Conservation (phyloP, 2,888 invertebrate species). For the Athalia circularis region DNA sequence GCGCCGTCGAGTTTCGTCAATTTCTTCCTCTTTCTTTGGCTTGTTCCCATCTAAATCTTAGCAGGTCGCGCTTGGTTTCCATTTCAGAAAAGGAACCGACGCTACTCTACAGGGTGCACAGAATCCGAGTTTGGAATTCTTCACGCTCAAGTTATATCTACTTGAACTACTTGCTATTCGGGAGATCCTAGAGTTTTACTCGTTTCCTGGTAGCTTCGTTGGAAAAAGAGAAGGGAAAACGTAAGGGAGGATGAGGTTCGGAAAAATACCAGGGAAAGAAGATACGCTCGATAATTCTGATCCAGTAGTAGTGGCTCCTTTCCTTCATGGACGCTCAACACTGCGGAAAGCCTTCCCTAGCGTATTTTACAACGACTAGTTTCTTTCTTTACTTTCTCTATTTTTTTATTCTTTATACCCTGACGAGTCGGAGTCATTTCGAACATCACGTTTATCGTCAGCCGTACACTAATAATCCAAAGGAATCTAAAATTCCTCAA, state of each 20-base stretch:
- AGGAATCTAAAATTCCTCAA: too few species aligned
- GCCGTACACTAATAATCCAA: too few species aligned
- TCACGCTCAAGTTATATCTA: not conserved
- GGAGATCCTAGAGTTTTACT: conserved; percentile 38
- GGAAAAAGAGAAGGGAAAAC: conserved; percentile 2
- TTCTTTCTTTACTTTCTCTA: too few species aligned
- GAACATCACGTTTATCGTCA: too few species aligned
- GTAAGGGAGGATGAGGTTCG: not conserved
- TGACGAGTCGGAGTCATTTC: too few species aligned
- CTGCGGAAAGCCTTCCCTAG: too few species aligned
- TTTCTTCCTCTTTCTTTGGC: not conserved
- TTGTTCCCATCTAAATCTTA: too few species aligned
- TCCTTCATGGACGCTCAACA: not conserved
- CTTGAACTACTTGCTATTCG: conserved; percentile 38
- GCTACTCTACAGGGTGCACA: not conserved
- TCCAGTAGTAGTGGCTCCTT: conserved; percentile 10
- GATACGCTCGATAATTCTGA: conserved; percentile 36
- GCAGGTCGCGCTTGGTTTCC: conserved; percentile 13
- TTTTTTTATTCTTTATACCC: too few species aligned
- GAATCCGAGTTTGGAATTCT: too few species aligned
- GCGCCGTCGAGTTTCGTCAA: conserved; percentile 41
- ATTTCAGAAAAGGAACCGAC: conserved; percentile 18
- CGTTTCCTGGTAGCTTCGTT: not conserved
- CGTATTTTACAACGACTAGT: too few species aligned
- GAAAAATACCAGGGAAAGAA: not conserved